phyloP scores from a whole-genome alignment of 2,888 invertebrate genomes.

The Drosophila setosimentum region DNA sequence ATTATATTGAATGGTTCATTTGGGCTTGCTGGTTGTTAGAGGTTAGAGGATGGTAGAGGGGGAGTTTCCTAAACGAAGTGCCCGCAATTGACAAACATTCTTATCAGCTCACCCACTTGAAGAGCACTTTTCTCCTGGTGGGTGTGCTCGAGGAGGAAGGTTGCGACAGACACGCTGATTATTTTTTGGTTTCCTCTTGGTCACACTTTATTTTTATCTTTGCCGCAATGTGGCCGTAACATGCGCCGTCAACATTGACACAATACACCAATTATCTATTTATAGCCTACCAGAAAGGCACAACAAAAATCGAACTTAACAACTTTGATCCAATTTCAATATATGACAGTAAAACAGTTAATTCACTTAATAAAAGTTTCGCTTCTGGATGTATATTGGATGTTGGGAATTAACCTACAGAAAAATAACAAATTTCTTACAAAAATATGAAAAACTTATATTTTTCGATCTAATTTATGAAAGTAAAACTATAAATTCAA shows the following conservation, averaged over 20 bases:
- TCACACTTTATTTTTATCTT: slow-evolving; percentile 62
- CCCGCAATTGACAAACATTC: slow-evolving; percentile 61
- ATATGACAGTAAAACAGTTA: not conserved
- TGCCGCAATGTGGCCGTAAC: slow-evolving; percentile 66
- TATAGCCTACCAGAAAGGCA: slow-evolving; percentile 12
- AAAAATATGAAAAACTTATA: not conserved
- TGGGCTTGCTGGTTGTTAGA: not conserved
- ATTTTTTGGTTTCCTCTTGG: slow-evolving; percentile 3
- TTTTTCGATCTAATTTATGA: not conserved
- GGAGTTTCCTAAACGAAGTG: slow-evolving; percentile 12
- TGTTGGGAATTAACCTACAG: not conserved
- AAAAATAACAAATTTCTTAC: not conserved
- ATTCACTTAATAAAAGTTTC: not conserved
- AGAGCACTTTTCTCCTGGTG: slow-evolving; percentile 19
- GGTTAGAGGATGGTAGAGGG: not conserved
- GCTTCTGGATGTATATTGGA: not conserved
- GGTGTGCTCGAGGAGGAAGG: not conserved
- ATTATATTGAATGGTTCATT: slow-evolving; percentile 58
- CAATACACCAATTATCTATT: slow-evolving; percentile 57
- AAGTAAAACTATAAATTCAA: not conserved
- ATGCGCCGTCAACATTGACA: slow-evolving; percentile 63
- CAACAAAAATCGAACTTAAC: not conserved
- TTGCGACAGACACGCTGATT: slow-evolving; percentile 2
- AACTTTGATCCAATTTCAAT: slow-evolving; percentile 1
- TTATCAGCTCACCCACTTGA: slow-evolving; percentile 51